phyloP scores from a whole-genome alignment of 2,888 invertebrate species.

The Synergus itoensis region DNA sequence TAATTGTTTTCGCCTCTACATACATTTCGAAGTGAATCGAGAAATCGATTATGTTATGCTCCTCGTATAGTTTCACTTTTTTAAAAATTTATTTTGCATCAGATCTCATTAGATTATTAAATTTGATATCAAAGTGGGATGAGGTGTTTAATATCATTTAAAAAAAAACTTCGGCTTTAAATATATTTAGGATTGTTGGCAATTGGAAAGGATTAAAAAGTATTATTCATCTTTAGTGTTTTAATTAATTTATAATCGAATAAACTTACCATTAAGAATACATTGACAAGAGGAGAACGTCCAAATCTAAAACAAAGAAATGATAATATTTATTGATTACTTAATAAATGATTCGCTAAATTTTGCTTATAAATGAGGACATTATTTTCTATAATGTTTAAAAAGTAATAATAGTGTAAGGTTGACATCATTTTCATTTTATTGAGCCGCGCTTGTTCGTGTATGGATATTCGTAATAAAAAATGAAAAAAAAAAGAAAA shows the following conservation, averaged over 20 bases:
- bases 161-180: too few species aligned
- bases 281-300: too few species aligned
- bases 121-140: not conserved
- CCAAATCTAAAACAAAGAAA: not conserved
- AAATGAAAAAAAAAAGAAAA: not conserved
- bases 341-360: not conserved
- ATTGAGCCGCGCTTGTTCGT: not conserved
- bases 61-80: not conserved
- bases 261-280: not conserved
- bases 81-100: too few species aligned
- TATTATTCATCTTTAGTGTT: not conserved
- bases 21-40: constrained; percentile 45
- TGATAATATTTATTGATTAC: not conserved
- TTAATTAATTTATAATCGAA: not conserved
- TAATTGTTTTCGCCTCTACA: constrained; percentile 64
- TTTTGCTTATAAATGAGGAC: too few species aligned
- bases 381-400: not conserved
- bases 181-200: too few species aligned
- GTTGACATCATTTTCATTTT: constrained; percentile 20
- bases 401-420: not conserved
- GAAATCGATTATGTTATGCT: not conserved
- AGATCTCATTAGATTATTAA: not conserved
- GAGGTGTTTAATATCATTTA: too few species aligned
- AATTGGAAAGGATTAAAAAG: too few species aligned
- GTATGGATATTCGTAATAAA: constrained; percentile 1